phyloP scores from a whole-genome alignment of 2,113 vertebrate species.

The Numida meleagris region DNA sequence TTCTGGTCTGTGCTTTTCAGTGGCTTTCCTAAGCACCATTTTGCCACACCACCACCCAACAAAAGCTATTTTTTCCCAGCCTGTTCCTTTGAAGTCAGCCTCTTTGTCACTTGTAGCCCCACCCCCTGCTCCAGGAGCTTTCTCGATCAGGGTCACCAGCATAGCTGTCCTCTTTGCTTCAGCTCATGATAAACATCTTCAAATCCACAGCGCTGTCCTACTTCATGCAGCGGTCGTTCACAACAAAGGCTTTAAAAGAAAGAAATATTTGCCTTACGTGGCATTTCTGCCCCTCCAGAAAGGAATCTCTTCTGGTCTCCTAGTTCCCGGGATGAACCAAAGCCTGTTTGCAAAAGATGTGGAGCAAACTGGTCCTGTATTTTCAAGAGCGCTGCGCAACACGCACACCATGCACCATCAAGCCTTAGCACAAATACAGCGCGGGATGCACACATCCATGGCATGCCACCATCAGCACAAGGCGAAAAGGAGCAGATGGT shows the following conservation, averaged over 20 bases:
- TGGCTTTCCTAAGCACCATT: background rate
- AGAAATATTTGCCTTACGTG: background rate
- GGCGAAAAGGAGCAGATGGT: background rate
- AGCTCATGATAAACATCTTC: background rate
- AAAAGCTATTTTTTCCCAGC: background rate
- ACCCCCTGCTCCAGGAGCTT: background rate
- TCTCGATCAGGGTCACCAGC: background rate
- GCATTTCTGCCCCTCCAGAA: background rate
- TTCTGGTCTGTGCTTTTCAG: background rate
- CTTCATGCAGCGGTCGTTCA: fast-evolving
- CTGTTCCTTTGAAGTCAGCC: background rate
- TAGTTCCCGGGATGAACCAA: background rate
- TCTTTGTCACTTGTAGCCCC: too few relatives aligned
- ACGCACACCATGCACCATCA: background rate
- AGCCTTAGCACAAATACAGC: background rate
- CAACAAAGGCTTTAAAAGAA: background rate
- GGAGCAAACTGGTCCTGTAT: background rate
- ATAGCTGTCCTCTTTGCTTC: background rate
- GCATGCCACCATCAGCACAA: background rate
- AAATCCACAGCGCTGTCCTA: background rate
- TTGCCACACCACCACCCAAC: background rate
- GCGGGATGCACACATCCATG: background rate
- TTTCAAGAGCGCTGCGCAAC: background rate
- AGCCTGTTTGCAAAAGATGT: background rate
- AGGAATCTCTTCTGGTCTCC: background rate